phyloP scores from a whole-genome alignment of 30 jellyfish, hydroid and myxozoan genomes.

The Clytia hemisphaerica region DNA sequence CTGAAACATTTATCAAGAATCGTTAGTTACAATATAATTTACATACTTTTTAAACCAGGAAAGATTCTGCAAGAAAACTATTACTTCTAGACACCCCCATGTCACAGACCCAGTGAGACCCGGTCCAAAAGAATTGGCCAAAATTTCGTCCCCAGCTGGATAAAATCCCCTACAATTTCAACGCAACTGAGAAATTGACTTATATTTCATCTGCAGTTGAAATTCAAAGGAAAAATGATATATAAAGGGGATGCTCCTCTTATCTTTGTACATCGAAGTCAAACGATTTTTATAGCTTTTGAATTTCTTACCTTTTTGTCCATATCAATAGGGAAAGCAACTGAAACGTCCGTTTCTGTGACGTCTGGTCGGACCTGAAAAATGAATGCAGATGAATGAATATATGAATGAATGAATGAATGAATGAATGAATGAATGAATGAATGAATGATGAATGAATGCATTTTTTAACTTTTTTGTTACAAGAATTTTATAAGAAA shows the following conservation, averaged over 20 bases:
- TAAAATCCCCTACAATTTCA: background rate
- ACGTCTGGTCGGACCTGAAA: conserved; percentile 37
- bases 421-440: no score
- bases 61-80: no score
- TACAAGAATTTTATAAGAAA: no score
- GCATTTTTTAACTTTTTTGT: no score
- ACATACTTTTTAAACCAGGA: background rate
- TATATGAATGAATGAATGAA: no score
- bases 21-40: background rate
- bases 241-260: background rate
- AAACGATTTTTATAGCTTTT: background rate
- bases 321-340: conserved; percentile 60
- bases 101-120: no score
- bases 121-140: no score
- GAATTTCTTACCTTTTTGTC: background rate
- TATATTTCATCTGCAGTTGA: background rate
- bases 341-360: conserved; percentile 41
- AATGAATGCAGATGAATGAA: no score
- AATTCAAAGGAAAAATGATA: background rate
- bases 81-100: no score
- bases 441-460: no score
- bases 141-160: no score
- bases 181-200: background rate
- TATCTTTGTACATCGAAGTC: background rate
- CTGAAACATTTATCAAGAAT: conserved; percentile 30